Evolutionary conservation across 2,113 vertebrate genomes (phyloP).

Genomic region (Pelmatolapia mariae): DNA sequence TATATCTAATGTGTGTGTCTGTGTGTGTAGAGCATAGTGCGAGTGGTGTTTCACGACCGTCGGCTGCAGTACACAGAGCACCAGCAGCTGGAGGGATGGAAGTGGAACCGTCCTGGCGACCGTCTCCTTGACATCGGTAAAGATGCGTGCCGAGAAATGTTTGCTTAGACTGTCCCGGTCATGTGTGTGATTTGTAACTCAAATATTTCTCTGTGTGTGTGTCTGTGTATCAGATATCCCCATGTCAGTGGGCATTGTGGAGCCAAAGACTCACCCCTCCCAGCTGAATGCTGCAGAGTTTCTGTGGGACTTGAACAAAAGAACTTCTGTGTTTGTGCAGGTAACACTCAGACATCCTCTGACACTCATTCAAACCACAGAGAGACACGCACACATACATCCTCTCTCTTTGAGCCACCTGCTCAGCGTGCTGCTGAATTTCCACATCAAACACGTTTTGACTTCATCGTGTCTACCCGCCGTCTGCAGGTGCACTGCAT

Average conservation of each 20-base stretch:
- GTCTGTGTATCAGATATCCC: conserved; percentile 82
- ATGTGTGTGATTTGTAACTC: neutral
- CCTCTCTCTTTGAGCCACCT: neutral
- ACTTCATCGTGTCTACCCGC: neutral
- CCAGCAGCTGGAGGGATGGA: conserved; percentile 97
- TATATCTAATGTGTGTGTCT: neutral
- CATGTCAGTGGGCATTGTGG: conserved; percentile 96
- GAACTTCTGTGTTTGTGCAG: conserved; percentile 96
- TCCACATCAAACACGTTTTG: neutral
- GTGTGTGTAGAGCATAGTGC: conserved; percentile 52
- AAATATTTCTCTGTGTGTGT: neutral
- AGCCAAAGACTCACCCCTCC: conserved; percentile 90
- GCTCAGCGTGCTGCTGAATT: neutral
- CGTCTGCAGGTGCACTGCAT: conserved; percentile 90
- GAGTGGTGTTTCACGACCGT: conserved; percentile 95
- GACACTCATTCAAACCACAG: neutral
- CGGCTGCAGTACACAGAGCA: conserved; percentile 96
- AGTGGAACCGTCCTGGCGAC: conserved; percentile 95
- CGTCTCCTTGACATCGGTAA: conserved; percentile 95
- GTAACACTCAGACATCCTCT: conserved; percentile 56
- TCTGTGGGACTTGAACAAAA: conserved; percentile 93
- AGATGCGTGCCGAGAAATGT: neutral
- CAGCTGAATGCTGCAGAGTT: conserved; percentile 98
- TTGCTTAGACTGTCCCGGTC: neutral
- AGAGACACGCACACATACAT: neutral